Conservation (phyloP, 2,113 vertebrate genomes). For the Chlamydotis undulata region DNA sequence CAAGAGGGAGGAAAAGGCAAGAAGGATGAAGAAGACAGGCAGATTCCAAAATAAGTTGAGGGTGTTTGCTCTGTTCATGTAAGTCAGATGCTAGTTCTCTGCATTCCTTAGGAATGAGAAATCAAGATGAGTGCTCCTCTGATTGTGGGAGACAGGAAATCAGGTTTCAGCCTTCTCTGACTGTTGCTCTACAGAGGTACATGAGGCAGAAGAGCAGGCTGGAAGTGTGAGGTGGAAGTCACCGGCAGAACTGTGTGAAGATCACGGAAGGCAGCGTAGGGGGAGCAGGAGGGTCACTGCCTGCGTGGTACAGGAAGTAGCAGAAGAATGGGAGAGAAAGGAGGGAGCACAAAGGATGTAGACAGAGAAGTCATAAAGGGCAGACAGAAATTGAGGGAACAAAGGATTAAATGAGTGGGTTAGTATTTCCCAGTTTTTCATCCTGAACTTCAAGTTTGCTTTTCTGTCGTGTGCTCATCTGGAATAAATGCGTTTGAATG, state of each 20-base stretch:
- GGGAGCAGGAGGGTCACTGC: neutral
- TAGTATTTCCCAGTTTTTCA: neutral
- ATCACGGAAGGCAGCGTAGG: neutral
- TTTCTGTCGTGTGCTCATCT: neutral
- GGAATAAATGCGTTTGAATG: neutral
- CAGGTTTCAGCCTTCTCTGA: neutral
- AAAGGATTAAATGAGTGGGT: neutral
- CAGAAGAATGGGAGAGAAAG: neutral
- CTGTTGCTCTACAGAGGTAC: neutral
- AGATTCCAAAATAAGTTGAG: neutral
- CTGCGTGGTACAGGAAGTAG: neutral
- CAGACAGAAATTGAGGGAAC: neutral
- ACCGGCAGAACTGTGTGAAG: neutral
- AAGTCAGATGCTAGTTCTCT: neutral
- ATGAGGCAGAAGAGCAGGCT: neutral
- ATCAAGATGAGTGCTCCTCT: neutral
- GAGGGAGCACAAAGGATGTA: neutral
- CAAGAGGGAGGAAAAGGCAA: neutral
- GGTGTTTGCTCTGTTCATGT: neutral
- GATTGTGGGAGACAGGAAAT: neutral
- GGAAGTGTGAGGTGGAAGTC: neutral
- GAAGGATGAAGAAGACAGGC: neutral
- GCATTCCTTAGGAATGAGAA: neutral
- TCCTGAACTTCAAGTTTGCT: neutral
- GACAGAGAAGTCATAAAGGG: fast-evolving